phyloP scores from a whole-genome alignment of 1,140 invertebrate genomes.

The Ips typographus region DNA sequence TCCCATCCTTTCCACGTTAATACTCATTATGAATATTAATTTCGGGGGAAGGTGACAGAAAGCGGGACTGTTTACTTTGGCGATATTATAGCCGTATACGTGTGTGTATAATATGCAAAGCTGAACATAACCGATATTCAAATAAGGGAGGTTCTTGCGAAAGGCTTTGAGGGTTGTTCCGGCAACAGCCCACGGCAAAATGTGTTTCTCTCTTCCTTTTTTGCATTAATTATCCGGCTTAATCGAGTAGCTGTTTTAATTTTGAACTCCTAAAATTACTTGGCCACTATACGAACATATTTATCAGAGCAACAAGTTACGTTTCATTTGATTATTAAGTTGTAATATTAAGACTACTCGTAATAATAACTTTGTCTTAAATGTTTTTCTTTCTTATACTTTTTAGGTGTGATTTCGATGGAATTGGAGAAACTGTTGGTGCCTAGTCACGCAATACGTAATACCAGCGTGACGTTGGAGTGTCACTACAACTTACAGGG shows the following conservation, averaged over 20 bases:
- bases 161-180: slow-evolving; percentile 12
- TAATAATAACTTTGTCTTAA: too few relatives aligned
- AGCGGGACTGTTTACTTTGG: slow-evolving; percentile 23
- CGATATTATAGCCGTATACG: slow-evolving; percentile 1
- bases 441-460: slow-evolving; percentile 67
- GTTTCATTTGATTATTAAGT: too few relatives aligned
- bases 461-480: slow-evolving; percentile 68
- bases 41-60: slow-evolving; percentile 19
- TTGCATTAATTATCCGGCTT: neutral
- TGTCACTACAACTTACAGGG: slow-evolving; percentile 79
- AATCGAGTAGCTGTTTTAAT: too few relatives aligned
- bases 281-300: too few relatives aligned
- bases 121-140: slow-evolving; percentile 31
- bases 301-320: too few relatives aligned
- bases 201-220: slow-evolving; percentile 4
- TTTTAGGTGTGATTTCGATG: slow-evolving; percentile 56
- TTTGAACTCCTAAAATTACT: too few relatives aligned
- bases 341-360: too few relatives aligned
- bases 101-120: slow-evolving; percentile 29
- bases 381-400: neutral
- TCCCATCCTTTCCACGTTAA: neutral
- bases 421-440: slow-evolving; percentile 67
- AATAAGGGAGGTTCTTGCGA: slow-evolving; percentile 24
- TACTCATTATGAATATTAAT: slow-evolving; percentile 20
- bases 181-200: slow-evolving; percentile 1